Percentiles rank a stretch among this genome's conserved stretches.
Evolutionary conservation across 2,797 vertebrate species (phyloP).

Genomic region (Sardinella longiceps): DNA sequence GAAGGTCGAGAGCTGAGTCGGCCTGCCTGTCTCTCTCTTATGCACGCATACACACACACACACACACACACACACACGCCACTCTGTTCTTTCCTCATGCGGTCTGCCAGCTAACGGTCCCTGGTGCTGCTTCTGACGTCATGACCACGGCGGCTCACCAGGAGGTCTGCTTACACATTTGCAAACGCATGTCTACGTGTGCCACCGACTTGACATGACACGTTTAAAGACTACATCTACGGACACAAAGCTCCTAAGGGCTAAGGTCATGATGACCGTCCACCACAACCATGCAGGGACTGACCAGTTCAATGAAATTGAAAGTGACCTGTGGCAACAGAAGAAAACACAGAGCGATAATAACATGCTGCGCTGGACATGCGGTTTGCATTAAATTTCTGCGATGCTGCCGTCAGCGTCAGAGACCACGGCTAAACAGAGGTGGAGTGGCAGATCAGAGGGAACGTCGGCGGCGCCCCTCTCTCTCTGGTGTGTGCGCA

Average conservation of each 20-base stretch:
- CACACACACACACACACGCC: neutral
- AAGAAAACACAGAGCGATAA: neutral
- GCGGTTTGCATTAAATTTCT: neutral
- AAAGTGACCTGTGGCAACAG: slow-evolving; percentile 3
- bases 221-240: neutral
- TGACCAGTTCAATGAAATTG: neutral
- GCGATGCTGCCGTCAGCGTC: neutral
- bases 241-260: too few relatives aligned
- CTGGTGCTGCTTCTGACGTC: neutral
- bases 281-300: neutral
- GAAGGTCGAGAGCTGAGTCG: neutral
- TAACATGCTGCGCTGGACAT: neutral
- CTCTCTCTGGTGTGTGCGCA: neutral
- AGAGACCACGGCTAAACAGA: neutral
- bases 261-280: neutral
- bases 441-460: neutral
- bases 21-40: neutral
- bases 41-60: neutral
- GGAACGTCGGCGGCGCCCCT: neutral
- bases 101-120: neutral
- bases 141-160: slow-evolving; percentile 26
- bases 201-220: neutral
- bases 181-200: slow-evolving; percentile 30
- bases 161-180: slow-evolving; percentile 21
- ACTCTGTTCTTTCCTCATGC: neutral